Evolutionary conservation across 1,140 invertebrate species (phyloP).

Genomic region (Ooceraea biroi): DNA sequence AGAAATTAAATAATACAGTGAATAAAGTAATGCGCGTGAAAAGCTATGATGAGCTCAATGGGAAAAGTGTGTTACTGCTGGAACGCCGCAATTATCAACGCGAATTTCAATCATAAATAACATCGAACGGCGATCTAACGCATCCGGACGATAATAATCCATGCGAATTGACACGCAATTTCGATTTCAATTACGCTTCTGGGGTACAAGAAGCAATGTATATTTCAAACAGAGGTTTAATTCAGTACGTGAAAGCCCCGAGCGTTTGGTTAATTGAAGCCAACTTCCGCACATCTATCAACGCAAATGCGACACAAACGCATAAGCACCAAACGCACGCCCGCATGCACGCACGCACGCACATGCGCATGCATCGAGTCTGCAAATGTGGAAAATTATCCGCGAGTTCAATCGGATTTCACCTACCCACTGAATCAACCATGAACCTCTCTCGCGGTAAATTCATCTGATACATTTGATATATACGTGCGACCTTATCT

Average conservation of each 20-base stretch:
- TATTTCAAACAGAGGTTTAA: constrained; percentile 15
- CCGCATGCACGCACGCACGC: no score
- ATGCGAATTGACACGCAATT: constrained; percentile 32
- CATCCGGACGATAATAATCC: constrained; percentile 2
- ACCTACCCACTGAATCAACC: background rate
- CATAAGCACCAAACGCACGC: background rate
- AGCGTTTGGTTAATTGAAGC: constrained; percentile 43
- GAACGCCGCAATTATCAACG: background rate
- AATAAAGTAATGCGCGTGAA: background rate
- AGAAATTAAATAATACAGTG: background rate
- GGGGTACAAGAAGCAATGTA: background rate
- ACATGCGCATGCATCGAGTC: constrained; percentile 10
- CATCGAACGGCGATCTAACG: background rate
- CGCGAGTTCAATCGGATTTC: background rate
- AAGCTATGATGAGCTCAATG: background rate
- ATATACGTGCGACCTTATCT: constrained; percentile 34
- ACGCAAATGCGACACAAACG: background rate
- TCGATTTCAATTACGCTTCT: constrained; percentile 43
- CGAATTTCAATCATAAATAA: constrained; percentile 8
- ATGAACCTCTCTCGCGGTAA: background rate
- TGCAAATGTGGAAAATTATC: constrained; percentile 16
- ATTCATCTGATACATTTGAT: constrained; percentile 29
- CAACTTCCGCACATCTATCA: constrained; percentile 41
- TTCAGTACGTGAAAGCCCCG: constrained; percentile 17
- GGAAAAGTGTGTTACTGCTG: background rate